Evolutionary conservation across 2,797 vertebrate species (phyloP).

Genomic region (Rhinogobio ventralis): DNA sequence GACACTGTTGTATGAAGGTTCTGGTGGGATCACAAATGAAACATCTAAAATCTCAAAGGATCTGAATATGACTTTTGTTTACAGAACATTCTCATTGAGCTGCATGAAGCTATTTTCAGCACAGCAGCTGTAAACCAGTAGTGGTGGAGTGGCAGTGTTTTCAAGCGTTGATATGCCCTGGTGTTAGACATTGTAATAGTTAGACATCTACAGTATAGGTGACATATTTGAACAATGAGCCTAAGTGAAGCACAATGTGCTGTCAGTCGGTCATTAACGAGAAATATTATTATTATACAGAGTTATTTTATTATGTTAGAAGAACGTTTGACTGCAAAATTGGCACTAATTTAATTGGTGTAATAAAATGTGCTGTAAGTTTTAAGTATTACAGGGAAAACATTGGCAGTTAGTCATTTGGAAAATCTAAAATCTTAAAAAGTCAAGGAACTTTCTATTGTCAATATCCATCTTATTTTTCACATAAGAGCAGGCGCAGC

Average conservation of each 20-base stretch:
- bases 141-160: not conserved
- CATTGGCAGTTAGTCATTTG: not conserved
- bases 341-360: not conserved
- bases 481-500: too few species aligned
- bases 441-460: not conserved
- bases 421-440: not conserved
- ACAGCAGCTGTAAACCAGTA: conserved; percentile 23
- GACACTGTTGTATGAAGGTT: conserved; percentile 74
- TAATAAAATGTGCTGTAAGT: not conserved
- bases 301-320: not conserved
- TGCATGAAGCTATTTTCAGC: conserved; percentile 43
- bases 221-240: not conserved
- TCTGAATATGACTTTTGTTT: conserved; percentile 57
- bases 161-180: not conserved
- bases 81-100: conserved; percentile 30
- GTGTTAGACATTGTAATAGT: not conserved
- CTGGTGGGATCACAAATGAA: conserved; percentile 70
- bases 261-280: not conserved
- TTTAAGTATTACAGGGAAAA: not conserved
- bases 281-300: not conserved
- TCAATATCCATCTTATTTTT: not conserved
- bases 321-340: not conserved
- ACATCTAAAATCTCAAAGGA: conserved; percentile 71
- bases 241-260: not conserved
- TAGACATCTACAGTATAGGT: not conserved